Base-by-base conservation (phyloP, 1,140 invertebrate species). In the Danaus melanippus region DNA sequence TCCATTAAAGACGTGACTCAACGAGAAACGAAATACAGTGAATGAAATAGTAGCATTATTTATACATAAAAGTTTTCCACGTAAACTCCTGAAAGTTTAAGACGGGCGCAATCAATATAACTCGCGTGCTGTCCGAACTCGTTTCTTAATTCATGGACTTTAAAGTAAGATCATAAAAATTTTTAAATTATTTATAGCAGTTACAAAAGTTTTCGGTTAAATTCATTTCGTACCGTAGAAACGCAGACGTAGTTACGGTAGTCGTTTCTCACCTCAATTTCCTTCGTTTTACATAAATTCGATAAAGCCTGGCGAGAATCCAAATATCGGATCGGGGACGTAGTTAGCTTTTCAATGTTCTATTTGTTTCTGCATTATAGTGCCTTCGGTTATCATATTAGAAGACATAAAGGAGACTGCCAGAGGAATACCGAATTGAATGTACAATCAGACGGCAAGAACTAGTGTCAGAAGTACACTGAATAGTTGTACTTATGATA, bases 271-370 rank as follows among this genome's bases (percentile, higher is more conserved):
- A 76, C 71, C 73, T 74, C 69, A 74, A 78, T 77, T 79, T 76
- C 69, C 69, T 73, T 75, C 76, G 58, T 72, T 73, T 74, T 76
- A 76, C 69, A 76, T 72, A 65, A 76, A 76, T 75, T 74, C 68
- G 75, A 76, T 79, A 78, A 77, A 63, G 62, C 58, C 65, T 82
- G 79, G 76, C 79, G 66, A 53, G 42, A 52, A 53, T 73, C 78
- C 78, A 81, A 69, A 71, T 67, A 63, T 67, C 58, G 67, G 69
- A 65, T 65, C 60, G 67, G 58, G 60, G 56, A 55, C 64, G 61
- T 62, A 65, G 62, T 64, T 60, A 60, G 62, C 53, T 68, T 64
- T 67, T 57, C 62, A 64, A 66, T 67, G 65, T 71, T 67, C 69
- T 64, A 67, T 67, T 68, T 69, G 64, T 67, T 67, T 71, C 62